Percentiles rank a stretch among this genome's conserved stretches.
These are phyloP conservation scores for Mola mola DNA, from an alignment of 2,113 vertebrate species.

Conservation along the genomic window DNA sequence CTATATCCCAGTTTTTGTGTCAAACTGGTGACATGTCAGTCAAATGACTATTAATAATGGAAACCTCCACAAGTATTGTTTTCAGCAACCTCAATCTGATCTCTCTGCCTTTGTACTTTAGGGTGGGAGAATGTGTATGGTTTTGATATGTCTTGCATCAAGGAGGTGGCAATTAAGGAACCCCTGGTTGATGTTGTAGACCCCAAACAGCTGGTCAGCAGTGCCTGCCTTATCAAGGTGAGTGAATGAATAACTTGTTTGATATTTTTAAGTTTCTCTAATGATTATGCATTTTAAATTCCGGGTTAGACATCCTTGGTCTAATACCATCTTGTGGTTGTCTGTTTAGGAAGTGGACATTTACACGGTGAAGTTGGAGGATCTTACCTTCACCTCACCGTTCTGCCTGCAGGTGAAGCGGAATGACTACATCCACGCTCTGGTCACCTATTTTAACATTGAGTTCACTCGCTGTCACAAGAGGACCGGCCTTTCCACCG, in stretches of 20 bases:
- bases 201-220: conserved; percentile 92
- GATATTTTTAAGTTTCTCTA: too few relatives aligned
- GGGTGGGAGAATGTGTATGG: conserved; percentile 97
- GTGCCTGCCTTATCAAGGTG: conserved; percentile 92
- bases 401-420: conserved; percentile 95
- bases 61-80: too few relatives aligned
- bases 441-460: conserved; percentile 96
- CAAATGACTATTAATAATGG: too few relatives aligned
- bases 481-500: conserved; percentile 93
- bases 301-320: background rate
- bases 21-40: too few relatives aligned
- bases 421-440: conserved; percentile 91
- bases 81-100: too few relatives aligned
- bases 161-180: conserved; percentile 93
- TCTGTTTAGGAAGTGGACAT: conserved; percentile 90
- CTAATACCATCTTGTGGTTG: background rate
- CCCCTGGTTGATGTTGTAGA: conserved; percentile 93
- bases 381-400: conserved; percentile 92
- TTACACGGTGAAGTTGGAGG: conserved; percentile 92
- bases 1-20: too few relatives aligned
- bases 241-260: conserved; percentile 1
- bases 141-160: conserved; percentile 95
- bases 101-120: conserved; percentile 37
- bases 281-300: too few relatives aligned
- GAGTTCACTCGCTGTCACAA: conserved; percentile 96